phyloP scores from a whole-genome alignment of 2,888 invertebrate species.

The Linyphia triangularis region DNA sequence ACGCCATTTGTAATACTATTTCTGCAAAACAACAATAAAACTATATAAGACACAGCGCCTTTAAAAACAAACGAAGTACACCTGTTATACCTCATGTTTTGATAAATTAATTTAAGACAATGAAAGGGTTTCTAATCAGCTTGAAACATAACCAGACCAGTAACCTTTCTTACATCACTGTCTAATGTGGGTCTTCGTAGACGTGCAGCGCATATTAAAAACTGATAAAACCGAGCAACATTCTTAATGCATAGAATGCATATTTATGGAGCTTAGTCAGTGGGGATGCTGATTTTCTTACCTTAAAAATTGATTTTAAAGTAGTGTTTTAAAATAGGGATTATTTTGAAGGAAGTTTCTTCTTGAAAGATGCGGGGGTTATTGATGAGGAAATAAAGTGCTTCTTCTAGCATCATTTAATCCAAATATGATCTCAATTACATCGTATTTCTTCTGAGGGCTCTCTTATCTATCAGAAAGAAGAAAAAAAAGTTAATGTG shows the following conservation, averaged over 20 bases:
- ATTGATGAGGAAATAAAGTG: neutral
- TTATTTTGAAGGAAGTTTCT: neutral
- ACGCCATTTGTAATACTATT: neutral
- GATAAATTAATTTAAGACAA: neutral
- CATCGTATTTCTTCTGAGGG: neutral
- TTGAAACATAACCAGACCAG: constrained; percentile 18
- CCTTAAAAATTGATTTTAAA: neutral
- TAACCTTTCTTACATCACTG: constrained; percentile 8
- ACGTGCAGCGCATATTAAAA: constrained; percentile 21
- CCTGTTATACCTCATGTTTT: neutral
- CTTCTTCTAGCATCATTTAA: neutral
- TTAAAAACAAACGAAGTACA: neutral
- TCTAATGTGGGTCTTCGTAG: neutral
- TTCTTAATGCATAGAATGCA: neutral
- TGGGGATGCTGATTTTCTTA: constrained; percentile 15
- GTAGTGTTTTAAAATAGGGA: neutral
- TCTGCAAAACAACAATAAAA: neutral
- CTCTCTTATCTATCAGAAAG: constrained; percentile 30
- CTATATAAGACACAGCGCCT: neutral
- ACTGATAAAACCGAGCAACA: neutral
- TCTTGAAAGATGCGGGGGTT: neutral
- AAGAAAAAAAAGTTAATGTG: constrained; percentile 8
- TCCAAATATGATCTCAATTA: constrained; percentile 26
- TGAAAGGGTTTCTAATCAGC: neutral
- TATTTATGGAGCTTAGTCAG: constrained; percentile 8